Percentiles rank a stretch among this genome's conserved stretches.
Conservation (phyloP, 2,113 vertebrate species). For the Lophochroa leadbeateri region DNA sequence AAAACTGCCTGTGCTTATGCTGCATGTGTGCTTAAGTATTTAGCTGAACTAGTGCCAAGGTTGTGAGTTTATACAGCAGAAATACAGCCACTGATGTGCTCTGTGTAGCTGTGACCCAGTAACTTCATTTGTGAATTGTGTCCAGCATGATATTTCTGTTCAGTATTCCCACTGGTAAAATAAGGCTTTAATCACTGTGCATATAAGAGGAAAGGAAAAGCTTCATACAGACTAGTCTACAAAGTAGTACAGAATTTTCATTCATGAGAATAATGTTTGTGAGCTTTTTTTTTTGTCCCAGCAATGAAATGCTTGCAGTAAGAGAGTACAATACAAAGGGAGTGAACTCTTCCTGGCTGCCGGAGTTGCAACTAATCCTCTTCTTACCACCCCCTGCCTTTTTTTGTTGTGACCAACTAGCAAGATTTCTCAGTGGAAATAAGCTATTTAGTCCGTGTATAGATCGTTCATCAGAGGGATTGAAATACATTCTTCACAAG, state of each 20-base stretch:
- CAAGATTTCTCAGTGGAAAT: slow-evolving; percentile 32
- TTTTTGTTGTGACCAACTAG: background rate
- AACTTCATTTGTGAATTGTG: background rate
- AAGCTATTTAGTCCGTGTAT: background rate
- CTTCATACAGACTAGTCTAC: background rate
- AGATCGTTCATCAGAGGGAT: slow-evolving; percentile 2
- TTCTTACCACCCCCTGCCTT: background rate
- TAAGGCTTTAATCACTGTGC: background rate
- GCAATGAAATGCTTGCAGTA: background rate
- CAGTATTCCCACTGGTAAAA: background rate
- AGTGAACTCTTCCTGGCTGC: background rate
- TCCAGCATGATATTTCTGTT: background rate
- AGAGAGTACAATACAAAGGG: background rate
- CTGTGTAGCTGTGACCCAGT: background rate
- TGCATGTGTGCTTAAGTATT: background rate
- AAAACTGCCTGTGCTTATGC: background rate
- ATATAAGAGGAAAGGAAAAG: background rate
- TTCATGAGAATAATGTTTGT: background rate
- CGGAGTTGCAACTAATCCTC: background rate
- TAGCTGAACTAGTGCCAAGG: background rate
- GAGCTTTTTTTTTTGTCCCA: background rate
- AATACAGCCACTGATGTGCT: background rate
- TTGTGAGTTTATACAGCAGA: background rate
- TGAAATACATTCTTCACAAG: slow-evolving; percentile 30
- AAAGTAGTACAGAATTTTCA: background rate